Base-by-base conservation (phyloP, 2,888 invertebrate genomes). In the Thymelicus lineola region DNA sequence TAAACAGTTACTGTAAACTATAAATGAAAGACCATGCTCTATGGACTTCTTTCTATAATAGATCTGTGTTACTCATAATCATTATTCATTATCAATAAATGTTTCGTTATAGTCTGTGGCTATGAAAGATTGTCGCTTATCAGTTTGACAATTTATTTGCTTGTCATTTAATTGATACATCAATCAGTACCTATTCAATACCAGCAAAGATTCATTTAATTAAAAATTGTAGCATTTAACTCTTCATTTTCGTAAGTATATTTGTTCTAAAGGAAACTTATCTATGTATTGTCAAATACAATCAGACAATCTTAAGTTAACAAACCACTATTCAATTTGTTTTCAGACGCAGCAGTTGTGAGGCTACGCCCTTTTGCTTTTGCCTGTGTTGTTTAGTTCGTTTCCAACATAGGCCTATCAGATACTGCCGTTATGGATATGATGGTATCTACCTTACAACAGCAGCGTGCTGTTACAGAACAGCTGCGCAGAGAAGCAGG, bases 371-470 rank as follows among this genome's bases (percentile, higher is more conserved):
- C 93, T 82, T 87, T 89, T 87, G 81, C 72, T 81, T 80, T 82
- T 80, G 80, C 80, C 76, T 80, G 75, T 80, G 80, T 82, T 81
- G 85, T 86, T 85, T 81, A 75, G 83, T 87, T 89, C 88, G 84
- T 86, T 84, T 87, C 87, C 95, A 97, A 95, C 96, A 97, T 97
- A 97, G 97, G 97, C 96, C 96, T 97, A 93, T 97, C 97, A 92
- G 96, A 97, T 90, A 97, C 97, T 85, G 97, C 97, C 94, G 96
- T 97, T 94, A 97, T 97, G 96, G 97, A 97, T 95, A 97, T 97
- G 96, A 97, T 97, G 96, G 97, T 98, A 95, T 97, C 98, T 81
- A 98, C 97, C 90, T 95, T 98, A 84, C 98, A 98, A 91, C 98
- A 98, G 94, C 98, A 98, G 94, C 96, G 98, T 81, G 96, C 97